A percentile compares a stretch with the other conserved stretches of the same genome.
Evolutionary conservation across 2,888 invertebrate species (phyloP).

Genomic region (Parnassius smintheus): DNA sequence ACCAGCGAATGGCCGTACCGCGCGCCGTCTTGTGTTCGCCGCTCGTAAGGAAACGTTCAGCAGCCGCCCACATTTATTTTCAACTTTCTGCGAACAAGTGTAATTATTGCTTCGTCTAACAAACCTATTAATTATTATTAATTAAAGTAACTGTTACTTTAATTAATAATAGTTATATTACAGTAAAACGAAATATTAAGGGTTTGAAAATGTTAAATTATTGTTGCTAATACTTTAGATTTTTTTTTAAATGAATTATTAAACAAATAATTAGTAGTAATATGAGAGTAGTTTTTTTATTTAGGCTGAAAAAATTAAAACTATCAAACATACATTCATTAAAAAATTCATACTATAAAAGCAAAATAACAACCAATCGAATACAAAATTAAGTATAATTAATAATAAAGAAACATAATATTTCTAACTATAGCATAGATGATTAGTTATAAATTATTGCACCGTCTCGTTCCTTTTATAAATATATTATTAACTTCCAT

Average conservation of each 20-base stretch:
- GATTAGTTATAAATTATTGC: background rate
- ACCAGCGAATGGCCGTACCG: constrained; percentile 48
- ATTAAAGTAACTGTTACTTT: background rate
- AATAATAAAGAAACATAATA: background rate
- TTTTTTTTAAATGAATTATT: too few species aligned
- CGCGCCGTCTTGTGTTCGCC: constrained; percentile 32
- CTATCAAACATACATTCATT: too few species aligned
- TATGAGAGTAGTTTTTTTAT: too few species aligned
- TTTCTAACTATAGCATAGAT: background rate
- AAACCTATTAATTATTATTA: background rate
- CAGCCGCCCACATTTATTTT: constrained; percentile 42
- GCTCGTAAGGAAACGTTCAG: constrained; percentile 59
- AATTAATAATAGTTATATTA: constrained; percentile 19
- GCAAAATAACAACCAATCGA: background rate
- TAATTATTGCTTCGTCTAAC: constrained; percentile 27
- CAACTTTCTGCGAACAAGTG: constrained; percentile 48
- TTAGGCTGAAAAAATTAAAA: too few species aligned
- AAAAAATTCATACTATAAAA: too few species aligned
- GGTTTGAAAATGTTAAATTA: too few species aligned
- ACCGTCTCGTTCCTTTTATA: background rate
- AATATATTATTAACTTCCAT: too few species aligned
- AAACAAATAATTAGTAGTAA: too few species aligned
- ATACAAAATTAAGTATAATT: background rate
- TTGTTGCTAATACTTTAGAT: too few species aligned
- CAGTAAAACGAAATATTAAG: background rate